These are phyloP conservation scores for Cantharis rustica DNA, from an alignment of 2,888 invertebrate genomes.

Conservation along the genomic window DNA sequence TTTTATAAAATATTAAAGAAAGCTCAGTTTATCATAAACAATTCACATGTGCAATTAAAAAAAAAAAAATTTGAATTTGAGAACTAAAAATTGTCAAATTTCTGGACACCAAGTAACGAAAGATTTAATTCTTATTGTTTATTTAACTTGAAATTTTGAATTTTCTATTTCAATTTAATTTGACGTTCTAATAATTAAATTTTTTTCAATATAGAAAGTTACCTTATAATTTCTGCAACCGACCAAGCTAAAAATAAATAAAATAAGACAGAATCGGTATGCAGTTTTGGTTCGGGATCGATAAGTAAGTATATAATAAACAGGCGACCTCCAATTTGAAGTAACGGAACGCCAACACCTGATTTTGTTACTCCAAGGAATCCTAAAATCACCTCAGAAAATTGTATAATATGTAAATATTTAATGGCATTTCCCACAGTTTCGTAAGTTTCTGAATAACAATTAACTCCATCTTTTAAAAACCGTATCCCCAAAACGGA, in stretches of 20 bases:
- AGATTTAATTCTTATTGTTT: too few relatives aligned
- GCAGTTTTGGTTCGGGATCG: constrained; percentile 83
- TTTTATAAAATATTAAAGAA: not conserved
- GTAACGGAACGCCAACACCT: constrained; percentile 68
- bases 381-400: constrained; percentile 88
- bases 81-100: too few relatives aligned
- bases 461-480: constrained; percentile 72
- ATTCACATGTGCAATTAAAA: too few relatives aligned
- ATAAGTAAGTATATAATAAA: constrained; percentile 76
- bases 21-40: too few relatives aligned
- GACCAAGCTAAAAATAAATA: constrained; percentile 88
- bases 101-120: too few relatives aligned
- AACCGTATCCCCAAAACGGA: constrained; percentile 76
- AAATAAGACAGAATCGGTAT: constrained; percentile 84
- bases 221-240: constrained; percentile 82
- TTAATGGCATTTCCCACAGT: constrained; percentile 78
- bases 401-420: constrained; percentile 81
- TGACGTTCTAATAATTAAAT: not conserved
- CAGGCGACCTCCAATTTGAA: constrained; percentile 81
- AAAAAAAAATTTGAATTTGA: too few relatives aligned
- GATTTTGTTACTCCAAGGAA: constrained; percentile 87
- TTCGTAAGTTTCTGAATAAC: constrained; percentile 71
- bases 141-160: too few relatives aligned
- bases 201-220: constrained; percentile 39
- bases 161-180: too few relatives aligned